These are phyloP conservation scores for Nibea coibor DNA, from an alignment of 2,113 vertebrate species.

Conservation along the genomic window DNA sequence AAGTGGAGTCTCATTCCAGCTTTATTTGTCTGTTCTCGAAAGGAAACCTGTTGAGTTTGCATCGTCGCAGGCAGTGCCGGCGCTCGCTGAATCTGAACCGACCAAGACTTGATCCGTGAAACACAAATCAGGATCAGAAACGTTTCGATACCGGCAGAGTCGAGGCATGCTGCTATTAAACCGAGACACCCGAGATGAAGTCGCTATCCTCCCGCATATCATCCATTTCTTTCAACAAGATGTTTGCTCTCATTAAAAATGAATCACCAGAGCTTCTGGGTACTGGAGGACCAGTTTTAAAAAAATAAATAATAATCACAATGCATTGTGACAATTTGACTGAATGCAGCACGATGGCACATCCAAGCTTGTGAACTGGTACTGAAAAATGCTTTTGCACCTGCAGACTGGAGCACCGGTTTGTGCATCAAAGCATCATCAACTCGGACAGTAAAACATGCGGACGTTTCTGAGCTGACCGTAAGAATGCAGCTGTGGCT, in stretches of 20 bases:
- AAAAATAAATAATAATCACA: slow-evolving; percentile 23
- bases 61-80: slow-evolving; percentile 1
- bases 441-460: slow-evolving; percentile 30
- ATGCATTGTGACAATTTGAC: slow-evolving; percentile 38
- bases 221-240: slow-evolving; percentile 37
- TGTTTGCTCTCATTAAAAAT: slow-evolving; percentile 48
- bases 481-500: slow-evolving; percentile 3
- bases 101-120: slow-evolving; percentile 26
- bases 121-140: slow-evolving; percentile 21
- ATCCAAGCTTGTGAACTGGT: slow-evolving; percentile 29
- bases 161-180: slow-evolving; percentile 54
- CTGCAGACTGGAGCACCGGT: slow-evolving; percentile 31
- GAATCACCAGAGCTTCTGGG: slow-evolving; percentile 24
- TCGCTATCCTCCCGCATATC: slow-evolving; percentile 31
- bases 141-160: slow-evolving; percentile 31
- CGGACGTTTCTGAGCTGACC: slow-evolving; percentile 34
- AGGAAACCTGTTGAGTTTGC: slow-evolving; percentile 13
- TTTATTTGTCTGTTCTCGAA: slow-evolving; percentile 40
- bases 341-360: slow-evolving; percentile 48
- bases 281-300: slow-evolving; percentile 17
- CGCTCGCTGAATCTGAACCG: slow-evolving; percentile 6
- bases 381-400: slow-evolving; percentile 21
- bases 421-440: slow-evolving; percentile 4
- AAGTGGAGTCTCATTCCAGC: slow-evolving; percentile 46
- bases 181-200: slow-evolving; percentile 14